Evolutionary conservation across 2,888 invertebrate species (phyloP).

Genomic region (Elegia similella): DNA sequence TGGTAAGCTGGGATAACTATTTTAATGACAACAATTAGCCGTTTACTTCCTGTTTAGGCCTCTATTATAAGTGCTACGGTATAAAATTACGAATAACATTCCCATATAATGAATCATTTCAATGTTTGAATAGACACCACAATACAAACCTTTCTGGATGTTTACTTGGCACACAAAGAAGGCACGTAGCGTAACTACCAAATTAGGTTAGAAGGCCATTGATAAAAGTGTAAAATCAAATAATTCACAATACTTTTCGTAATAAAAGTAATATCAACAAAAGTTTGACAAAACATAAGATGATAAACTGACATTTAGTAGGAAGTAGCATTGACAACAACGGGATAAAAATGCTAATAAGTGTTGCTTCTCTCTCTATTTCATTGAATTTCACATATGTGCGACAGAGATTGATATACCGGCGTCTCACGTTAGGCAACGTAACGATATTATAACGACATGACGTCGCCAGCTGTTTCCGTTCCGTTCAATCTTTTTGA

Average conservation of each 20-base stretch:
- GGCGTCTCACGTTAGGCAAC: constrained; percentile 37
- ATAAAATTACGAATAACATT: constrained; percentile 66
- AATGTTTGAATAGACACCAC: constrained; percentile 47
- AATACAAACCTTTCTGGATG: constrained; percentile 48
- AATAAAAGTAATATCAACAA: constrained; percentile 71
- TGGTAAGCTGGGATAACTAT: constrained; percentile 16
- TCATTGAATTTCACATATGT: neutral
- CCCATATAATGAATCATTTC: constrained; percentile 72
- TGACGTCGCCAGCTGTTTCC: constrained; percentile 51
- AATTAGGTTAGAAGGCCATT: constrained; percentile 51
- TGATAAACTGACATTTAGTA: constrained; percentile 56
- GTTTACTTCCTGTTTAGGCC: constrained; percentile 54
- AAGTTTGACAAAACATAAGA: constrained; percentile 67
- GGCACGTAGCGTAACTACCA: constrained; percentile 32
- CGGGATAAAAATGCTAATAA: constrained; percentile 27
- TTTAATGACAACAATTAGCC: constrained; percentile 4
- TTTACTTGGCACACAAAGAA: constrained; percentile 34
- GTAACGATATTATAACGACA: constrained; percentile 25
- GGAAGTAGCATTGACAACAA: constrained; percentile 40
- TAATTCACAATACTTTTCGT: constrained; percentile 48
- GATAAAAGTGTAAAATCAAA: constrained; percentile 48
- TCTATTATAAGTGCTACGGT: constrained; percentile 52
- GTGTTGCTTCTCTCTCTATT: constrained; percentile 28
- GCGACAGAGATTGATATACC: constrained; percentile 41
- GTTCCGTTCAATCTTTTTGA: constrained; percentile 10